Percentiles rank a stretch among this genome's conserved stretches.
phyloP scores from a whole-genome alignment of 2,113 vertebrate species.

The Mastomys coucha region DNA sequence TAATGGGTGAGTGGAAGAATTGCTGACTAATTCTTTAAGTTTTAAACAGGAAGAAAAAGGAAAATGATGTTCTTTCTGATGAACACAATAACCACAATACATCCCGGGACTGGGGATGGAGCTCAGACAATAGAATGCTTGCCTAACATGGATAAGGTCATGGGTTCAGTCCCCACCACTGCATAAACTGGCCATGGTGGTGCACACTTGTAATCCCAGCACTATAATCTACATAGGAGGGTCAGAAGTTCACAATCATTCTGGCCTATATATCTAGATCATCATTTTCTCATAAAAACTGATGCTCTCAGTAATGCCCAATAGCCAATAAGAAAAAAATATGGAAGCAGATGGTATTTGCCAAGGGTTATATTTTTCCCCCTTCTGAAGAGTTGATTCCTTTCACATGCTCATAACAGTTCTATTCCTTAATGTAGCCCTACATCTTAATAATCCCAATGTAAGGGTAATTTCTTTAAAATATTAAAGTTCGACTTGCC shows the following conservation, averaged over 20 bases:
- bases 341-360: neutral
- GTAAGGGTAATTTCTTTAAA: conserved; percentile 37
- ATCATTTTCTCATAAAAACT: neutral
- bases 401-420: conserved; percentile 33
- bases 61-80: conserved; percentile 63
- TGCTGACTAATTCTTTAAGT: conserved; percentile 83
- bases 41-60: conserved; percentile 81
- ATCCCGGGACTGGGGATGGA: neutral
- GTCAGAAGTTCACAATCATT: neutral
- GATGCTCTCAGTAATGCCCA: neutral
- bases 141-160: neutral
- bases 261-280: neutral
- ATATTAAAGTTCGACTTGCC: conserved; percentile 37
- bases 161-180: neutral
- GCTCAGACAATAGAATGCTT: neutral
- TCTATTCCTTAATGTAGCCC: conserved; percentile 19
- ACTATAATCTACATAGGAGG: neutral
- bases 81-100: conserved; percentile 5
- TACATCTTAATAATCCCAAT: conserved; percentile 7
- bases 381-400: neutral
- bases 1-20: conserved; percentile 78
- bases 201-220: neutral
- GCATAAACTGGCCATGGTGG: neutral
- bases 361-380: conserved; percentile 1
- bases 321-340: neutral